phyloP scores from a whole-genome alignment of 2,113 vertebrate genomes.

The Danionella cerebrum region DNA sequence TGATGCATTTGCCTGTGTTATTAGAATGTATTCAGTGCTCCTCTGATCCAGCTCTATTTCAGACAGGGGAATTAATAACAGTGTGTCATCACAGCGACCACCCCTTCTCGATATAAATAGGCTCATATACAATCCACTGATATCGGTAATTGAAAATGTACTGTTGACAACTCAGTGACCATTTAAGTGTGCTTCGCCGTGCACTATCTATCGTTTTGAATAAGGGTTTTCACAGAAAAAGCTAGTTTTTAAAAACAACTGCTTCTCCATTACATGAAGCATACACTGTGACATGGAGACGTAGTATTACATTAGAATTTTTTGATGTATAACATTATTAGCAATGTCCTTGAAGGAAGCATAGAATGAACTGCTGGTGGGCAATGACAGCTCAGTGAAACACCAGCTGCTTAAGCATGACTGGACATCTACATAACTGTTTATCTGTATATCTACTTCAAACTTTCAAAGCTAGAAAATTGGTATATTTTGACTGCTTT shows the following conservation, averaged over 20 bases:
- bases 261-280: neutral
- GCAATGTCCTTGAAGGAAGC: too few species aligned
- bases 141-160: slow-evolving; percentile 26
- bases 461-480: too few species aligned
- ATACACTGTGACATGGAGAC: neutral
- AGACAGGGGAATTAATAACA: slow-evolving; percentile 17
- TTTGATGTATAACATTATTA: neutral
- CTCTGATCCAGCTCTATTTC: slow-evolving; percentile 33
- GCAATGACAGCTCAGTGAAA: too few species aligned
- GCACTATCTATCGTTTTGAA: neutral
- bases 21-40: slow-evolving; percentile 27
- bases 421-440: too few species aligned
- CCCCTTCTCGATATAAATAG: slow-evolving; percentile 24
- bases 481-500: too few species aligned
- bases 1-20: slow-evolving; percentile 31
- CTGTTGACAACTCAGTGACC: slow-evolving; percentile 1
- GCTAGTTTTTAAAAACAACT: slow-evolving; percentile 7
- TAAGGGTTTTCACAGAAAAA: neutral
- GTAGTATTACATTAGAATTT: neutral
- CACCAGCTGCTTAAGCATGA: too few species aligned
- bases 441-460: too few species aligned
- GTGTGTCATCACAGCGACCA: slow-evolving; percentile 14
- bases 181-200: neutral
- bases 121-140: slow-evolving; percentile 17
- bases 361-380: too few species aligned